A percentile compares a stretch with the other conserved stretches of the same genome.
These are phyloP conservation scores for Lynx canadensis DNA, from an alignment of 2,113 vertebrate species.

Conservation along the genomic window DNA sequence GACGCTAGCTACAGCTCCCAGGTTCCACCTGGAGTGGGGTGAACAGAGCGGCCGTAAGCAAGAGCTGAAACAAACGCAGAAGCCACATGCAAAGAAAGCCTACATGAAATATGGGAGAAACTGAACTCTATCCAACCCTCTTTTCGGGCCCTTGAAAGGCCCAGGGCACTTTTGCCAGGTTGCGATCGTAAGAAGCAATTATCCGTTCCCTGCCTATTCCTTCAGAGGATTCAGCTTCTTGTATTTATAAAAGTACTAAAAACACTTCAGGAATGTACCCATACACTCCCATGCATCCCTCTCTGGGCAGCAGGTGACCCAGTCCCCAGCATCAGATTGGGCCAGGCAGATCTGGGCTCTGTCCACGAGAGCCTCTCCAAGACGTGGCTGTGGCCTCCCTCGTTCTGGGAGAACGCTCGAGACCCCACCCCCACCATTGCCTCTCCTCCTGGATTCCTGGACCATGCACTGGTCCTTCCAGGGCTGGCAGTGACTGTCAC, in stretches of 20 bases:
- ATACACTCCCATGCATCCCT: not conserved
- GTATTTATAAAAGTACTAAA: not conserved
- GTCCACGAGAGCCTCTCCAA: not conserved
- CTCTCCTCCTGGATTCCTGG: not conserved
- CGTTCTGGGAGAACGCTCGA: not conserved
- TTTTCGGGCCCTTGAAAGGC: not conserved
- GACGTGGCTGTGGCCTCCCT: not conserved
- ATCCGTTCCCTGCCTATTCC: not conserved
- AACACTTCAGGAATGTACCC: not conserved
- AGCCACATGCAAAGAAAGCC: not conserved
- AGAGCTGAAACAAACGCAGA: not conserved
- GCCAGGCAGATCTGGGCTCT: not conserved
- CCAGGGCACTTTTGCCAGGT: not conserved
- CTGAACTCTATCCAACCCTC: not conserved
- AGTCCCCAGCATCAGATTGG: not conserved
- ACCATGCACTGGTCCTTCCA: not conserved
- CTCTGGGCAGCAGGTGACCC: not conserved
- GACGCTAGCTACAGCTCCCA: not conserved
- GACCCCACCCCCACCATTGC: not conserved
- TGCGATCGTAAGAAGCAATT: not conserved
- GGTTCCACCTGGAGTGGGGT: not conserved
- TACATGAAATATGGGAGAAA: not conserved
- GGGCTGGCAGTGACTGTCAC: not conserved
- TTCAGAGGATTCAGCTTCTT: not conserved
- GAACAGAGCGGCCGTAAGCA: not conserved